phyloP scores from a whole-genome alignment of 2,113 vertebrate genomes.

The Ibidorhyncha struthersii region DNA sequence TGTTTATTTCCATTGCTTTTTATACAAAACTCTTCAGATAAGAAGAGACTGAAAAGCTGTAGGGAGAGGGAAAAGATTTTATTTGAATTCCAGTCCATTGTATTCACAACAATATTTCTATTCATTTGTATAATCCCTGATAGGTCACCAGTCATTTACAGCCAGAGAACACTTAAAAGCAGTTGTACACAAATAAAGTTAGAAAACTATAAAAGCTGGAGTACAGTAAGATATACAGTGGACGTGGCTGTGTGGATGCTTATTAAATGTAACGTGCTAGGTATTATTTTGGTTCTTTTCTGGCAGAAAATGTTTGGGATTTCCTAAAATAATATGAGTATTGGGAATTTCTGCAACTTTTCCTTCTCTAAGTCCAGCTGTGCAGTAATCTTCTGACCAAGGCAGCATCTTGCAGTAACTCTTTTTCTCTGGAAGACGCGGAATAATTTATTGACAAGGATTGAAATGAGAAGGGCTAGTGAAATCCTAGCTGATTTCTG shows the following conservation, averaged over 20 bases:
- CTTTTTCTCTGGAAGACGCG: not conserved
- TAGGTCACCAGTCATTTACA: not conserved
- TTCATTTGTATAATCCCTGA: not conserved
- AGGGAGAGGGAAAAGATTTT: not conserved
- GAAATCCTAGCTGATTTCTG: not conserved
- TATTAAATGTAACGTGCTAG: not conserved
- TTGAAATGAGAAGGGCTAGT: not conserved
- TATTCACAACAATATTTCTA: not conserved
- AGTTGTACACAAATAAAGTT: not conserved
- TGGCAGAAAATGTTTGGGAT: not conserved
- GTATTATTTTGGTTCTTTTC: not conserved
- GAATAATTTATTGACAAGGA: not conserved
- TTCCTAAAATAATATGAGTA: not conserved
- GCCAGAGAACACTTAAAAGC: not conserved
- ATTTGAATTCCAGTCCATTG: not conserved
- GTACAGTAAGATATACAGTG: not conserved
- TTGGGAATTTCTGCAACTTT: not conserved
- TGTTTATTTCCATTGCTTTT: constrained; percentile 6
- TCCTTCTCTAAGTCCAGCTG: not conserved
- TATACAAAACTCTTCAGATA: not conserved
- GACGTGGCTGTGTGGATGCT: not conserved
- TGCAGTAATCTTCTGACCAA: not conserved
- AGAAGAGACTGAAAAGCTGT: not conserved
- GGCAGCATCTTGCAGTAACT: not conserved
- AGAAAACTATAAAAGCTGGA: not conserved